These are phyloP conservation scores for Tetheella fluctuosa DNA, from an alignment of 2,888 invertebrate genomes.

Conservation along the genomic window DNA sequence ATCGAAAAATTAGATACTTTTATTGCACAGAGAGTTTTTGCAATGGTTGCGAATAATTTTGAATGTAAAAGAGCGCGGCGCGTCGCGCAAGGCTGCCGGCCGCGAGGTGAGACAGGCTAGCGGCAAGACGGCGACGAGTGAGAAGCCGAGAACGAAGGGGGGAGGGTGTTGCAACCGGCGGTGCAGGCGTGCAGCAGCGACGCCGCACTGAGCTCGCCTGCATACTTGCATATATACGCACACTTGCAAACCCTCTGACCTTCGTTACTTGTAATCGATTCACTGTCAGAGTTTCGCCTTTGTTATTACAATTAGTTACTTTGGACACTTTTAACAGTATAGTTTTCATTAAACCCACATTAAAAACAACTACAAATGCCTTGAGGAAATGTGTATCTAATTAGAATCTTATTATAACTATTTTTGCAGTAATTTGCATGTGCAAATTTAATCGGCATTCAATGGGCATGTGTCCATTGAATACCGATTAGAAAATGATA, in stretches of 20 bases:
- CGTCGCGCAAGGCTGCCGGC: slow-evolving; percentile 84
- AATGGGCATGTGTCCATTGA: background rate
- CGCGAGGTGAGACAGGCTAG: slow-evolving; percentile 84
- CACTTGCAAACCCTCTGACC: slow-evolving; percentile 79
- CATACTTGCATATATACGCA: slow-evolving; percentile 82
- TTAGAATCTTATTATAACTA: slow-evolving; percentile 27
- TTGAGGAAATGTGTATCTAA: slow-evolving; percentile 18
- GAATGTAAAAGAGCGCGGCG: slow-evolving; percentile 84
- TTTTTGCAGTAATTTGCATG: background rate
- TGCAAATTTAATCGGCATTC: no score
- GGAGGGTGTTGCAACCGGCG: slow-evolving; percentile 84
- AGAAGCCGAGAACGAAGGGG: slow-evolving; percentile 82
- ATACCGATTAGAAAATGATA: background rate
- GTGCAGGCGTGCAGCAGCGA: slow-evolving; percentile 84
- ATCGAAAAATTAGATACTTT: slow-evolving; percentile 70
- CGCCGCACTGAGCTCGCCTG: slow-evolving; percentile 83
- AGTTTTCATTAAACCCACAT: slow-evolving; percentile 20
- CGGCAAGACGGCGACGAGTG: slow-evolving; percentile 83
- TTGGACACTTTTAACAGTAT: slow-evolving; percentile 44
- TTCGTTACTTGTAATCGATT: slow-evolving; percentile 80
- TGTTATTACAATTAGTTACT: slow-evolving; percentile 67
- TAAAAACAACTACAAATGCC: background rate
- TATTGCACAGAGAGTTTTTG: slow-evolving; percentile 84
- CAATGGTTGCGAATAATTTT: slow-evolving; percentile 84
- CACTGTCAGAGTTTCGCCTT: slow-evolving; percentile 70